Percentiles rank a stretch among this genome's conserved stretches.
Evolutionary conservation across 2,113 vertebrate genomes (phyloP).

Genomic region (Ammodytes marinus): DNA sequence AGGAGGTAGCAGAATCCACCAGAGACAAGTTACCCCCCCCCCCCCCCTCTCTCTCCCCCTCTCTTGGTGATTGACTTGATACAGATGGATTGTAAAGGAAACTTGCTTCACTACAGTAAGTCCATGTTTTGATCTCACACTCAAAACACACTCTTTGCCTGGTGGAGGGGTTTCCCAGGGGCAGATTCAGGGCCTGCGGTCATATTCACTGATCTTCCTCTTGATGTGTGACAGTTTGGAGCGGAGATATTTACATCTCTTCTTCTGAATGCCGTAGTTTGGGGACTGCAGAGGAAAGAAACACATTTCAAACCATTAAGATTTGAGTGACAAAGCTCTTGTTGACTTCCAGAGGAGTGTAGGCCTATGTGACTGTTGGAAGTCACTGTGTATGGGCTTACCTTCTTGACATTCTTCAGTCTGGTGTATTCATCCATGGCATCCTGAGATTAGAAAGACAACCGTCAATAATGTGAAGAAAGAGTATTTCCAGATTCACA

Average conservation of each 20-base stretch:
- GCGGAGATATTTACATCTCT: constrained; percentile 86
- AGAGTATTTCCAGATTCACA: not conserved
- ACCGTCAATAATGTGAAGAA: not conserved
- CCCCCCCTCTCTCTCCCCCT: not conserved
- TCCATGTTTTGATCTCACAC: not conserved
- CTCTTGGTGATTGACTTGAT: constrained; percentile 8
- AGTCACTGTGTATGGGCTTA: constrained; percentile 58
- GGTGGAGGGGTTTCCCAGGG: not conserved
- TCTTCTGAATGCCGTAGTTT: constrained; percentile 88
- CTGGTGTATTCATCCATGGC: constrained; percentile 83
- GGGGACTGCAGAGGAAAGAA: constrained; percentile 81
- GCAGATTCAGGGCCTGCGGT: constrained; percentile 79
- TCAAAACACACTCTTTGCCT: constrained; percentile 4
- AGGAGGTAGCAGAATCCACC: constrained; percentile 15
- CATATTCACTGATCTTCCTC: constrained; percentile 89
- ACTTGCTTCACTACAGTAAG: not conserved
- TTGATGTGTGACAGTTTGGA: constrained; percentile 91
- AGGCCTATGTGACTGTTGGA: not conserved
- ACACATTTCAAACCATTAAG: not conserved
- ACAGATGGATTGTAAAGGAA: not conserved
- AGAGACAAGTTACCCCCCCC: not conserved
- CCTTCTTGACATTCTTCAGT: constrained; percentile 85
- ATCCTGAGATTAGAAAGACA: constrained; percentile 71
- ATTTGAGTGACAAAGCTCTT: not conserved
- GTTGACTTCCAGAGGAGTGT: not conserved